Evolutionary conservation across 2,113 vertebrate genomes (phyloP), one percentile per base, ranked within the genome.

Genomic region (Sigmodon hispidus): DNA sequence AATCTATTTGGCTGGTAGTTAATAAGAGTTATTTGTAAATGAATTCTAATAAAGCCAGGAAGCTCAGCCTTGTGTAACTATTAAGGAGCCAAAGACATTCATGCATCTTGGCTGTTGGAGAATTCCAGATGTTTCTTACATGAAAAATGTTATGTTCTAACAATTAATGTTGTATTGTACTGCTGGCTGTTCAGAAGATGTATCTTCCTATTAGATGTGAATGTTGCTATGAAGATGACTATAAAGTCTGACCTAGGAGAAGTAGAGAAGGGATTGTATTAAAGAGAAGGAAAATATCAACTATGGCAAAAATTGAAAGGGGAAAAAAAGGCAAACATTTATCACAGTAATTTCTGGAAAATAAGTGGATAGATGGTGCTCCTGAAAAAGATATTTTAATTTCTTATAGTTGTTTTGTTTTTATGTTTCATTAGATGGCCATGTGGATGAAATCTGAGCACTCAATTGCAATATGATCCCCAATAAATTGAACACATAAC

Each of bases 221-320:
- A 97, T 95, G 98, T 98, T 98, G 98, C 98, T 98, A 98, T 98
- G 98, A 98, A 96, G 98, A 98, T 97, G 98, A 98, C 97, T 97
- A 96, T 98, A 97, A 98, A 98, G 98, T 98, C 93, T 98, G 98
- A 98, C 95, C 97, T 97, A 97, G 96, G 69, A 93, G 65, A 94
- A 92, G 91, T 94, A 86, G 93, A 90, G 91, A 98, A 97, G 90
- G 91, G 95, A 98, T 96, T 94, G 87, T 91, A 96, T 88, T 97
- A 97, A 97, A 94, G 59, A 73, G 95, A 94, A 87, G 84, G 55
- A 98, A 94, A 87, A 40, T 97, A 98, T 97, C 97, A 98, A 72
- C 98, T 98, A 98, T 87, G 55, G 55, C 88, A 98, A 52, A 93
- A 94, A 98, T 94, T 96, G 84, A 94, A 94, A 98, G 96, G 79